A percentile compares a stretch with the other conserved stretches of the same genome.
Conservation (phyloP, 2,888 invertebrate species). For the Clepsis dumicolana region DNA sequence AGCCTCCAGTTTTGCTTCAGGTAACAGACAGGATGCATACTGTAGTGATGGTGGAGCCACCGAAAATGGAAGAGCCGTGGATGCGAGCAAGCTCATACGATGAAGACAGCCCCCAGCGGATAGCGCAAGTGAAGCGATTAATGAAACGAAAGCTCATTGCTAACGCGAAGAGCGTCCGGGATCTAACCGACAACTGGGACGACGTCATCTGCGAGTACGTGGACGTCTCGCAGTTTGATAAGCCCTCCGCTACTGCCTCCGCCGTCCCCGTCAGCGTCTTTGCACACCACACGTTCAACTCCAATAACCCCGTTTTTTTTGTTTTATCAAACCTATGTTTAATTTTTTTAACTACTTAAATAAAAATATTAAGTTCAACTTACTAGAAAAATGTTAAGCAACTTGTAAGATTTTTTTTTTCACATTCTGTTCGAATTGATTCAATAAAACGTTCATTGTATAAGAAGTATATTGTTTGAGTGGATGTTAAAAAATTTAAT, state of each 20-base stretch:
- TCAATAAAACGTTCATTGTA: not conserved
- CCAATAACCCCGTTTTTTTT: not conserved
- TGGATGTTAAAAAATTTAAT: too few species aligned
- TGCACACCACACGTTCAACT: not conserved
- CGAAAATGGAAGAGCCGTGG: constrained; percentile 53
- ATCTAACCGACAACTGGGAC: constrained; percentile 76
- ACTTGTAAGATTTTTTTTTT: not conserved
- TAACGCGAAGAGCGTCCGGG: constrained; percentile 65
- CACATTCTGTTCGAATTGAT: not conserved
- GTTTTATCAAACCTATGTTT: not conserved
- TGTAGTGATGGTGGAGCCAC: constrained; percentile 70
- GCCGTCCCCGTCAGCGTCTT: not conserved
- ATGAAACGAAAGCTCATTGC: constrained; percentile 73
- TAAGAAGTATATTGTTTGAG: not conserved
- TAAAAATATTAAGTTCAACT: not conserved
- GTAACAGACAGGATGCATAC: constrained; percentile 67
- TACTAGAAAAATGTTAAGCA: not conserved
- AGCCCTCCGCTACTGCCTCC: not conserved
- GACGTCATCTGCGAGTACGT: constrained; percentile 76
- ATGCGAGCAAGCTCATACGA: constrained; percentile 52
- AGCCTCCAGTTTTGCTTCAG: constrained; percentile 74
- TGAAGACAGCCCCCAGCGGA: constrained; percentile 61
- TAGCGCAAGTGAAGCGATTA: constrained; percentile 65
- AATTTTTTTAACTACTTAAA: not conserved
- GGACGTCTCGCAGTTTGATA: constrained; percentile 62